Conservation (phyloP, 2,888 invertebrate species). For the Anthophora plumipes region DNA sequence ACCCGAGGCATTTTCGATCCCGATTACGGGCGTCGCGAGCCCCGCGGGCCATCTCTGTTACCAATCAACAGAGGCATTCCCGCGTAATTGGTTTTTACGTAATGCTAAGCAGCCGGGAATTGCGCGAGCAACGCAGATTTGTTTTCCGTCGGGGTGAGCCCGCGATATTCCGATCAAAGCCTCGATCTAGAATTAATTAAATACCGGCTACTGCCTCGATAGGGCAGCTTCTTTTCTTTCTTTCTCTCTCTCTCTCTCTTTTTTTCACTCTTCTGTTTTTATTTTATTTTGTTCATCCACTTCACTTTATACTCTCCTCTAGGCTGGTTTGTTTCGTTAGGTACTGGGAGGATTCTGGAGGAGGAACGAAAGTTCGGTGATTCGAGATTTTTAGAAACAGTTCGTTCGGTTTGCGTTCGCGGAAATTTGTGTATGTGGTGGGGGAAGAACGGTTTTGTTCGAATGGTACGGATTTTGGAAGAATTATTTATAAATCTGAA, state of each 20-base stretch:
- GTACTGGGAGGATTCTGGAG: background rate
- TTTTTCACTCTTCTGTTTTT: too few relatives aligned
- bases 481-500: too few relatives aligned
- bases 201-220: constrained; percentile 59
- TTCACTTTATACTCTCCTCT: too few relatives aligned
- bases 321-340: background rate
- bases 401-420: background rate
- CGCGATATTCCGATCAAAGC: constrained; percentile 81
- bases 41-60: constrained; percentile 69
- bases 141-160: constrained; percentile 80
- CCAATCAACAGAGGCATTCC: constrained; percentile 82
- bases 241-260: too few relatives aligned
- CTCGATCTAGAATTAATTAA: constrained; percentile 73
- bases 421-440: constrained; percentile 3
- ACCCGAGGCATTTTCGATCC: constrained; percentile 73
- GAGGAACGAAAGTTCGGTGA: constrained; percentile 17
- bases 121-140: constrained; percentile 60
- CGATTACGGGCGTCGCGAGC: constrained; percentile 54
- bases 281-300: too few relatives aligned
- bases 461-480: too few relatives aligned
- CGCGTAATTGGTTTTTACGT: constrained; percentile 83
- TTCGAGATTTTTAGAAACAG: constrained; percentile 8
- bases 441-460: too few relatives aligned
- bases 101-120: constrained; percentile 78
- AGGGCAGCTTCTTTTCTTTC: constrained; percentile 60